Percentiles rank a stretch among this genome's conserved stretches.
phyloP scores from a whole-genome alignment of 1,140 invertebrate species.

The Papilio xuthus region DNA sequence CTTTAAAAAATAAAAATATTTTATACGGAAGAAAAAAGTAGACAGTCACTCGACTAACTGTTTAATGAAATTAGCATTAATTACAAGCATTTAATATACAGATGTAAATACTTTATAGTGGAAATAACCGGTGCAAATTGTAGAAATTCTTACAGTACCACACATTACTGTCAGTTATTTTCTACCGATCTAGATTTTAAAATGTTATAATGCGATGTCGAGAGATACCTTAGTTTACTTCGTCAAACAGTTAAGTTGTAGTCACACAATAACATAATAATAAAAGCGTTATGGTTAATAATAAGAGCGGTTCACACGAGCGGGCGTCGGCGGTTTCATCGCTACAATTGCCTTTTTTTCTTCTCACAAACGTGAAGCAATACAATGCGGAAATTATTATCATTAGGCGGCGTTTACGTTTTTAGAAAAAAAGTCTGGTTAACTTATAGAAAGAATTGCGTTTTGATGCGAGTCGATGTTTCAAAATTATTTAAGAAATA shows the following conservation, averaged over 20 bases:
- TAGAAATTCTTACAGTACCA: constrained; percentile 4
- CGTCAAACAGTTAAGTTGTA: neutral
- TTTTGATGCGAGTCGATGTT: constrained; percentile 8
- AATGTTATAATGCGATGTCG: constrained; percentile 13
- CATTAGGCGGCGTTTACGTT: constrained; percentile 31
- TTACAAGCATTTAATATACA: neutral
- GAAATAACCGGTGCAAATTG: neutral
- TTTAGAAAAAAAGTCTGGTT: constrained; percentile 7
- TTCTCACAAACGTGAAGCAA: constrained; percentile 52
- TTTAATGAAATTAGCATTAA: constrained; percentile 6
- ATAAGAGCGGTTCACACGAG: constrained; percentile 57
- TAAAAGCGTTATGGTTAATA: constrained; percentile 49
- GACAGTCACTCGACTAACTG: neutral
- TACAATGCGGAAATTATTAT: constrained; percentile 55
- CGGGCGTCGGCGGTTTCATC: constrained; percentile 46
- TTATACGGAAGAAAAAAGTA: constrained; percentile 1
- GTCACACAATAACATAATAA: constrained; percentile 54
- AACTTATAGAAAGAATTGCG: neutral
- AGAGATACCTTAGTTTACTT: constrained; percentile 16
- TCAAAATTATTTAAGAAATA: neutral
- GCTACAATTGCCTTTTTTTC: constrained; percentile 61
- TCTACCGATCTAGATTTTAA: constrained; percentile 12
- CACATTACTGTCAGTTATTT: neutral
- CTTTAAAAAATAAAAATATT: neutral
- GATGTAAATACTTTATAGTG: neutral